phyloP scores from a whole-genome alignment of 2,797 vertebrate genomes.

The Eulemur mongoz region DNA sequence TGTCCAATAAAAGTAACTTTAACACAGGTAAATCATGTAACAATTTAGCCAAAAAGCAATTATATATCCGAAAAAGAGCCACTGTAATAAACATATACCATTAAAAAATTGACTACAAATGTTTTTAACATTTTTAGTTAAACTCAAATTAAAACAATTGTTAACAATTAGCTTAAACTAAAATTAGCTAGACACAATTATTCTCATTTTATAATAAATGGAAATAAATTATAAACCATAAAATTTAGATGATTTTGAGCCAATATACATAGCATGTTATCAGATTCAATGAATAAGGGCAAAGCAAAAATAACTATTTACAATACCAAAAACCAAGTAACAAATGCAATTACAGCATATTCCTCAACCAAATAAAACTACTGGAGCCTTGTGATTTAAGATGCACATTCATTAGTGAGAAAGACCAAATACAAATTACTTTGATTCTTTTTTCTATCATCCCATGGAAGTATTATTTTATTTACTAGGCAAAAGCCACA shows the following conservation, averaged over 20 bases:
- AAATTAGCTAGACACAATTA: constrained; percentile 7
- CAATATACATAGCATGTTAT: neutral
- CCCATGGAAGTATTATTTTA: neutral
- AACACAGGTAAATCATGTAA: neutral
- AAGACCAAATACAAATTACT: constrained; percentile 18
- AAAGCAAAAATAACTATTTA: neutral
- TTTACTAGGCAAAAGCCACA: constrained; percentile 16
- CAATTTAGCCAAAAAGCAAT: neutral
- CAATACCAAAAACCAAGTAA: constrained; percentile 35
- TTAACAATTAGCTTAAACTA: constrained; percentile 22
- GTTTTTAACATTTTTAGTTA: neutral
- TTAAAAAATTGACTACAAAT: neutral
- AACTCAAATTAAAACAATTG: constrained; percentile 38
- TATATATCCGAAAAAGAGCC: neutral
- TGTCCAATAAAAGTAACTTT: neutral
- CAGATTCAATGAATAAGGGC: neutral
- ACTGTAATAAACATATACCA: neutral
- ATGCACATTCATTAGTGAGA: neutral
- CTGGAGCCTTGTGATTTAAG: neutral
- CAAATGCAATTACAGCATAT: constrained; percentile 1
- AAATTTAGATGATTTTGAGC: constrained; percentile 24
- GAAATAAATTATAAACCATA: constrained; percentile 41
- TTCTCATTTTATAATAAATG: neutral
- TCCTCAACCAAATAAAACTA: constrained; percentile 18
- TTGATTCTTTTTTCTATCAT: constrained; percentile 4